phyloP scores from a whole-genome alignment of 92 coral and sea anemone species.

The Palythoa grandiflora region DNA sequence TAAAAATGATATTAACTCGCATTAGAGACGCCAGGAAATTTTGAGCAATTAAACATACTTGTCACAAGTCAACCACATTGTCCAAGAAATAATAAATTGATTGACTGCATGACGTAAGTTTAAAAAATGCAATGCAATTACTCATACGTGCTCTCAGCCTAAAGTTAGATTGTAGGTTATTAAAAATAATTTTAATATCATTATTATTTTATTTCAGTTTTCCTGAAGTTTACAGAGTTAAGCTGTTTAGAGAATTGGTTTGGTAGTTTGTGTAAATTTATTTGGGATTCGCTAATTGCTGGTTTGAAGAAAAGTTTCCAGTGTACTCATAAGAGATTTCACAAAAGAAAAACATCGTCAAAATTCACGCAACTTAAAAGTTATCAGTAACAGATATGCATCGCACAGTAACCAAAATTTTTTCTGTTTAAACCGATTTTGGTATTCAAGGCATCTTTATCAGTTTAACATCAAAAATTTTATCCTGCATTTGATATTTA shows the following conservation, averaged over 20 bases:
- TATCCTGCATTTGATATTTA: no score
- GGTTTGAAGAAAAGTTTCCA: not conserved
- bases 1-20: conserved; percentile 45
- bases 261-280: not conserved
- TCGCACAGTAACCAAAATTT: no score
- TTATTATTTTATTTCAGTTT: not conserved
- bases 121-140: not conserved
- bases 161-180: not conserved
- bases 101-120: not conserved
- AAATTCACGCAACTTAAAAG: not conserved
- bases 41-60: conserved; percentile 12
- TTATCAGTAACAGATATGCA: not conserved
- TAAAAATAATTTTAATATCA: not conserved
- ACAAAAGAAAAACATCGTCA: not conserved
- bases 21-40: conserved; percentile 42
- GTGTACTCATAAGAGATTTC: not conserved
- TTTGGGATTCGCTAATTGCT: not conserved
- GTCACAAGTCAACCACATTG: conserved; percentile 32
- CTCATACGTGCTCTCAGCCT: not conserved
- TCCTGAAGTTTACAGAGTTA: not conserved
- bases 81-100: not conserved
- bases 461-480: no score
- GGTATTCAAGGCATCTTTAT: no score
- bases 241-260: not conserved
- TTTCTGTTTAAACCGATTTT: no score